Evolutionary conservation across 2,113 vertebrate genomes (phyloP).

Genomic region (Xenopus laevis): DNA sequence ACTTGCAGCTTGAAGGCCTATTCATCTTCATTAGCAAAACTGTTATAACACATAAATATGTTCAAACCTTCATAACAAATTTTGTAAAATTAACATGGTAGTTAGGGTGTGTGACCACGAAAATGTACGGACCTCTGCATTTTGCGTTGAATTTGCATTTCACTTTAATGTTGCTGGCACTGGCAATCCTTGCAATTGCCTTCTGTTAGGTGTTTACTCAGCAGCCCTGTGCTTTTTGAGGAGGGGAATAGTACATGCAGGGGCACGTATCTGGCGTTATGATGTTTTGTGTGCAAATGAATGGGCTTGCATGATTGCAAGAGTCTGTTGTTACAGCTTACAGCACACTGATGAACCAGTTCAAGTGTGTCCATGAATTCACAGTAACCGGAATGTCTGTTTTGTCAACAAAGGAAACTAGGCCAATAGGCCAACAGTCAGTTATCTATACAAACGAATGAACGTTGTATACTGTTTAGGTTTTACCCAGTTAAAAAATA

Average conservation of each 20-base stretch:
- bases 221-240: too few relatives aligned
- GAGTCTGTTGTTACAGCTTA: background rate
- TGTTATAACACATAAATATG: too few relatives aligned
- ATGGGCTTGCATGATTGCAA: background rate
- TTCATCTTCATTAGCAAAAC: too few relatives aligned
- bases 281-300: background rate
- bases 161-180: too few relatives aligned
- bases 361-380: background rate
- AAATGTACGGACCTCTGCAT: too few relatives aligned
- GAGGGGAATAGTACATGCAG: background rate
- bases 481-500: background rate
- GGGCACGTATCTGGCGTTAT: background rate
- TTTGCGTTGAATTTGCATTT: too few relatives aligned
- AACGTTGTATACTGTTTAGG: conserved; percentile 6
- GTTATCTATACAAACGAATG: background rate
- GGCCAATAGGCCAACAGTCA: background rate
- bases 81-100: too few relatives aligned
- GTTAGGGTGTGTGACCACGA: too few relatives aligned
- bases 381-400: conserved; percentile 10
- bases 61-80: too few relatives aligned
- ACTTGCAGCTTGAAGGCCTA: too few relatives aligned
- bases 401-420: conserved; percentile 16
- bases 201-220: too few relatives aligned
- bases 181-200: too few relatives aligned
- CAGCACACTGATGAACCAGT: background rate